A percentile compares a stretch with the other conserved stretches of the same genome.
These are phyloP conservation scores for Catharus minimus DNA, from an alignment of 2,113 vertebrate genomes.

Conservation along the genomic window DNA sequence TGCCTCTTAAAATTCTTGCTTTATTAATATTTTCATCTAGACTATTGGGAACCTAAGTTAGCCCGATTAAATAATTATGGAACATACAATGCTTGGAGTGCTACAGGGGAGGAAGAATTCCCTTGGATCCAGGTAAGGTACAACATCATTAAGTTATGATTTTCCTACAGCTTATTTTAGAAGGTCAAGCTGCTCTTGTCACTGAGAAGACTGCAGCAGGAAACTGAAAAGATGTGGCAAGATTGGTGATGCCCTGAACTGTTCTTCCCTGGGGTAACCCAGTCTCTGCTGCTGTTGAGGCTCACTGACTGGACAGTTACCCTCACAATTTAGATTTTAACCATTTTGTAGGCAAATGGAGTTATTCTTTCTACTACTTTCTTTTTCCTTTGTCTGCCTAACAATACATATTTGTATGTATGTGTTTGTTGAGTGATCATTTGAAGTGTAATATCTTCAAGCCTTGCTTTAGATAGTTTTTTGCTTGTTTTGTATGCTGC, in stretches of 20 bases:
- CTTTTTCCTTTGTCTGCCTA: background rate
- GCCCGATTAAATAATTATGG: conserved; percentile 88
- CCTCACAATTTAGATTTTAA: background rate
- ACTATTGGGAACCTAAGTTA: conserved; percentile 84
- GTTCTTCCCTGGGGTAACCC: background rate
- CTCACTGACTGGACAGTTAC: background rate
- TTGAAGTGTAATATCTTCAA: background rate
- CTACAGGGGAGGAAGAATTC: conserved; percentile 21
- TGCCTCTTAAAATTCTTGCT: background rate
- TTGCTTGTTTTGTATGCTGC: background rate
- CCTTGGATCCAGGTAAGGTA: conserved; percentile 88
- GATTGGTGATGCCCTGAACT: background rate
- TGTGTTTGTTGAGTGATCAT: background rate
- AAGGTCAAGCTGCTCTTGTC: background rate
- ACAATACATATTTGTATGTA: background rate
- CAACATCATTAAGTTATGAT: background rate
- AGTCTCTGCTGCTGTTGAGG: background rate
- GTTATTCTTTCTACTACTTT: background rate
- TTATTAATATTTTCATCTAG: conserved; percentile 63
- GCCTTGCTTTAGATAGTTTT: background rate
- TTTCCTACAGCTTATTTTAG: background rate
- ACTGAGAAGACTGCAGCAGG: background rate
- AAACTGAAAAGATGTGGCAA: background rate
- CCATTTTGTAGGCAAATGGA: background rate
- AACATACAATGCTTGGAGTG: conserved; percentile 93